These are phyloP conservation scores for Nixonia krombeini DNA, from an alignment of 1,140 invertebrate genomes.

Conservation along the genomic window DNA sequence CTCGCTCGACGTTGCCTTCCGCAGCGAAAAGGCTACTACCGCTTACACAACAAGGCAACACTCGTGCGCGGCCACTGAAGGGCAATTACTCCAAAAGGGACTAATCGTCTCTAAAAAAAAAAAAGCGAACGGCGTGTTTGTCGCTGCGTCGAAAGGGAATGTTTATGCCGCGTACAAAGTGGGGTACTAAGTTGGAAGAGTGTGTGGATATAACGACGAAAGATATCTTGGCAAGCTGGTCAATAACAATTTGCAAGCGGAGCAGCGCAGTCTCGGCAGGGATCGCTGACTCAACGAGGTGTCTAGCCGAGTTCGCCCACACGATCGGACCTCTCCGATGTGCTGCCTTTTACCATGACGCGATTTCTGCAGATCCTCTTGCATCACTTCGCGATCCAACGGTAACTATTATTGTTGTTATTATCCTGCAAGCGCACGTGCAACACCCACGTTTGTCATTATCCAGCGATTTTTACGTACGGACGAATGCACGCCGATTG, in stretches of 20 bases:
- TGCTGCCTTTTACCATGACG: conserved; percentile 39
- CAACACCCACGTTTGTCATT: conserved; percentile 31
- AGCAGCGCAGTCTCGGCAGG: conserved; percentile 43
- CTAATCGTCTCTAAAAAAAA: too few relatives aligned
- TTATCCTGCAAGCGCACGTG: conserved; percentile 49
- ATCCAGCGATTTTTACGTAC: too few relatives aligned
- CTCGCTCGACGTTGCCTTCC: too few relatives aligned
- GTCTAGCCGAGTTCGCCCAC: conserved; percentile 61
- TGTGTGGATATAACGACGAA: conserved; percentile 9
- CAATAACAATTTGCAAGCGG: conserved; percentile 46
- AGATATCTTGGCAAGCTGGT: conserved; percentile 32
- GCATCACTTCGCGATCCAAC: conserved; percentile 44
- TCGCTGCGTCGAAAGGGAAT: too few relatives aligned
- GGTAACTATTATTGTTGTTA: conserved; percentile 45
- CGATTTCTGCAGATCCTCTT: conserved; percentile 49
- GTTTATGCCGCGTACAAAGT: neutral
- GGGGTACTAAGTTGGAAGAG: neutral
- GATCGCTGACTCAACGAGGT: conserved; percentile 58
- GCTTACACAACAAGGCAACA: too few relatives aligned
- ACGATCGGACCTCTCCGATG: conserved; percentile 36
- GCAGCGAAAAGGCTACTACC: too few relatives aligned
- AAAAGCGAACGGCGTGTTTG: too few relatives aligned
- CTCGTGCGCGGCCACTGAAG: too few relatives aligned
- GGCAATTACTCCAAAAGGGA: too few relatives aligned
- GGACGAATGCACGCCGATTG: too few relatives aligned